Evolutionary conservation across 2,797 vertebrate genomes (phyloP).

Genomic region (Xenops minutus): DNA sequence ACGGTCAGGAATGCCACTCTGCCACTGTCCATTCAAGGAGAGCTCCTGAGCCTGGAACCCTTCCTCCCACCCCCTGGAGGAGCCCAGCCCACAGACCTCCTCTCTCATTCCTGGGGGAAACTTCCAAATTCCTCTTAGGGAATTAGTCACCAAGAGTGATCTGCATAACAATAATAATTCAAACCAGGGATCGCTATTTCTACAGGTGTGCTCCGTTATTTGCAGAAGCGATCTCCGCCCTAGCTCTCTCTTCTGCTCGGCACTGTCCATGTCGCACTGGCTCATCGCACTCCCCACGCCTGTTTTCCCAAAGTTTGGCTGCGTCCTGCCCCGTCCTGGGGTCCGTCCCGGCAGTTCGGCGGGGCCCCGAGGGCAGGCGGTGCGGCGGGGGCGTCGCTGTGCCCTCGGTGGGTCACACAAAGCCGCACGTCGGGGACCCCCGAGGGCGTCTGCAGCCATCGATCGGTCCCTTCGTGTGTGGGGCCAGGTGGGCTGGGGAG

Average conservation of each 20-base stretch:
- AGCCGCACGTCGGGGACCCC: neutral
- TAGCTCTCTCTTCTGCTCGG: neutral
- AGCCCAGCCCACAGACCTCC: neutral
- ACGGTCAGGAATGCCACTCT: neutral
- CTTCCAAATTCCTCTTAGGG: neutral
- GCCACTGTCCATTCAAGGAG: neutral
- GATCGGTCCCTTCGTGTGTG: neutral
- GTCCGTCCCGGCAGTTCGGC: rapidly evolving
- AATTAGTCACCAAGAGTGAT: neutral
- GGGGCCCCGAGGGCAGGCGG: neutral
- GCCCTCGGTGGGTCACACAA: neutral
- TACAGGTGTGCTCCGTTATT: neutral
- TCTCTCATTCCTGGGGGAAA: neutral
- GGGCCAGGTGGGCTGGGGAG: neutral
- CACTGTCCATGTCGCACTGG: rapidly evolving
- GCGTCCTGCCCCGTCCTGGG: neutral
- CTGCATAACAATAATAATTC: neutral
- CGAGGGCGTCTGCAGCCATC: rapidly evolving
- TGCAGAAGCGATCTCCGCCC: neutral
- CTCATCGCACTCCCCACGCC: rapidly evolving
- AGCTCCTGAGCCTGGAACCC: neutral
- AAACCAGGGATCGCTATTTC: neutral
- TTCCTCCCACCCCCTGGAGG: neutral
- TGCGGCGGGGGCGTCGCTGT: rapidly evolving
- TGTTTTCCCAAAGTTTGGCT: neutral